Conservation (phyloP, 2,888 invertebrate species). For the Prosapia bicincta region DNA sequence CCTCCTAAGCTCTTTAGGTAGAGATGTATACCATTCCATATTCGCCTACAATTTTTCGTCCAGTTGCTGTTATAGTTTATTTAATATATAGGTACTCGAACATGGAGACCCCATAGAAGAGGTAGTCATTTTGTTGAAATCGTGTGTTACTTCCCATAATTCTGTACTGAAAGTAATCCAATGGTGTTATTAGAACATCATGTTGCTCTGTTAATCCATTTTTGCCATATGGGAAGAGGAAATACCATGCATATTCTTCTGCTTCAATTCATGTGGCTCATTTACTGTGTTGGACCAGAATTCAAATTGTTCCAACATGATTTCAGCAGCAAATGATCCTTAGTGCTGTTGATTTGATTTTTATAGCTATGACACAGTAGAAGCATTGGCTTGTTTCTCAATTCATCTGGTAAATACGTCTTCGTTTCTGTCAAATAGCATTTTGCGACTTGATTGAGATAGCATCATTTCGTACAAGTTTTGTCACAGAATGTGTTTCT, state of each 20-base stretch:
- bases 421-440: too few relatives aligned
- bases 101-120: conserved; percentile 42
- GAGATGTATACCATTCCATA: not conserved
- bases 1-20: not conserved
- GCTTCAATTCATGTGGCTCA: too few relatives aligned
- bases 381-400: too few relatives aligned
- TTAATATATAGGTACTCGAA: not conserved
- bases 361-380: too few relatives aligned
- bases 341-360: too few relatives aligned
- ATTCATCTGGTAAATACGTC: too few relatives aligned
- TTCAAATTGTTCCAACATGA: too few relatives aligned
- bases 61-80: not conserved
- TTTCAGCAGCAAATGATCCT: too few relatives aligned
- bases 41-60: not conserved
- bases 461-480: too few relatives aligned
- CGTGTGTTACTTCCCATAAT: conserved; percentile 35
- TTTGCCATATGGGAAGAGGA: conserved; percentile 38
- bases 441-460: too few relatives aligned
- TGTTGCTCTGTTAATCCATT: conserved; percentile 38
- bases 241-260: conserved; percentile 41
- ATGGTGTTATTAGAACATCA: conserved; percentile 9
- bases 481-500: too few relatives aligned
- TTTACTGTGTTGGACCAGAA: too few relatives aligned
- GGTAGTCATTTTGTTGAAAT: conserved; percentile 33
- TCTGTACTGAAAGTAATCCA: conserved; percentile 29